Evolutionary conservation across 2,113 vertebrate species (phyloP).

Genomic region (Thamnophis sirtalis): DNA sequence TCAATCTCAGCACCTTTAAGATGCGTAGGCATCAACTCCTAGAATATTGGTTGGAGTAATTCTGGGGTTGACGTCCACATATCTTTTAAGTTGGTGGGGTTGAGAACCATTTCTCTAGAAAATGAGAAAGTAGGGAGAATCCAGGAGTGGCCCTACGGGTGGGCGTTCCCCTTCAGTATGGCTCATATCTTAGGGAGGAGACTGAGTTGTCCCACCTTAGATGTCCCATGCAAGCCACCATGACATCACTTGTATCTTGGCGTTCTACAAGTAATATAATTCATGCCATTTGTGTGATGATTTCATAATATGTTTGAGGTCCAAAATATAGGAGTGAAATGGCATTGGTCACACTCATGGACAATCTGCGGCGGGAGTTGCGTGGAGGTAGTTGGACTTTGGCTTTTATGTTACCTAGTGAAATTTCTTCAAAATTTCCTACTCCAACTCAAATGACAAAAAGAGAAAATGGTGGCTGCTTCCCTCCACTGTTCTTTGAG

Average conservation of each 20-base stretch:
- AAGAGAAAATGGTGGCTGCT: background rate
- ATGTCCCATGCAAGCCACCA: background rate
- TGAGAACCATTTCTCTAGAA: background rate
- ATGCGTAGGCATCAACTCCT: background rate
- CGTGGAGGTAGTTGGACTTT: background rate
- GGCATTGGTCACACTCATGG: no score
- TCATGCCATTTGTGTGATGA: background rate
- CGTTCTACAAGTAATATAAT: background rate
- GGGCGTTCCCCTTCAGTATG: background rate
- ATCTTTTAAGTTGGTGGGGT: background rate
- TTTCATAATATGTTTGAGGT: background rate
- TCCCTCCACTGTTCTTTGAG: background rate
- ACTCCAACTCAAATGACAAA: background rate
- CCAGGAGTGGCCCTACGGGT: background rate
- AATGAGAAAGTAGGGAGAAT: background rate
- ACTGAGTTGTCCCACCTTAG: background rate
- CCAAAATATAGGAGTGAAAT: no score
- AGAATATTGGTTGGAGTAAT: background rate
- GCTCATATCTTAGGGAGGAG: background rate
- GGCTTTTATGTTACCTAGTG: background rate
- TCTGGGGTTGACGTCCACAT: background rate
- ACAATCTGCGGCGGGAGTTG: background rate
- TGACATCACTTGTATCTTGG: background rate
- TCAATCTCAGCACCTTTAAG: background rate
- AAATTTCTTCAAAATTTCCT: background rate